Percentiles rank a stretch among this genome's conserved stretches.
phyloP scores from a whole-genome alignment of 2,797 vertebrate species.

The Phylloscopus collybita region DNA sequence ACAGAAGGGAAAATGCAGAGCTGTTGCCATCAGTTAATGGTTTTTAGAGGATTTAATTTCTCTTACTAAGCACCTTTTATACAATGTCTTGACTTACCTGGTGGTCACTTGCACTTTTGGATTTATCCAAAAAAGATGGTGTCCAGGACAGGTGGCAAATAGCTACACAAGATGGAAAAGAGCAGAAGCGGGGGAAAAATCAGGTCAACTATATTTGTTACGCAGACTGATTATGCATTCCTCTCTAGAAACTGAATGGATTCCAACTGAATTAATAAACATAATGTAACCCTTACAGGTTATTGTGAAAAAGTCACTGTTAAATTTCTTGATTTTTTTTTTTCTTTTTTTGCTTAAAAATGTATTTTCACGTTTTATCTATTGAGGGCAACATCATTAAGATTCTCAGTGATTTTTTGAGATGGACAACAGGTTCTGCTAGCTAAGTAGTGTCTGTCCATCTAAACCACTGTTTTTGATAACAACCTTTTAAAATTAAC shows the following conservation, averaged over 20 bases:
- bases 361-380: neutral
- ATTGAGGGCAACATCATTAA: neutral
- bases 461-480: neutral
- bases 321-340: neutral
- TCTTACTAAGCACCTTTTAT: neutral
- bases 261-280: neutral
- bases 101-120: neutral
- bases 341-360: neutral
- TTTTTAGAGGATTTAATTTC: neutral
- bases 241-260: neutral
- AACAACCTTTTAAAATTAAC: neutral
- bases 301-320: neutral
- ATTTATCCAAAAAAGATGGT: neutral
- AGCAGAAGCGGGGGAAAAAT: fast-evolving
- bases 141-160: neutral
- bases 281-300: neutral
- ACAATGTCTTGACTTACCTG: neutral
- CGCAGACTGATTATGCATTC: neutral
- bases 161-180: neutral
- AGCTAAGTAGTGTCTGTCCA: neutral
- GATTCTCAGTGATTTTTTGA: neutral
- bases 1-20: neutral
- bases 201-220: neutral
- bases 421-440: neutral
- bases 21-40: neutral